Evolutionary conservation across 2,888 invertebrate genomes (phyloP), one percentile per base, ranked within the genome.

Genomic region (Drosophila tripunctata): DNA sequence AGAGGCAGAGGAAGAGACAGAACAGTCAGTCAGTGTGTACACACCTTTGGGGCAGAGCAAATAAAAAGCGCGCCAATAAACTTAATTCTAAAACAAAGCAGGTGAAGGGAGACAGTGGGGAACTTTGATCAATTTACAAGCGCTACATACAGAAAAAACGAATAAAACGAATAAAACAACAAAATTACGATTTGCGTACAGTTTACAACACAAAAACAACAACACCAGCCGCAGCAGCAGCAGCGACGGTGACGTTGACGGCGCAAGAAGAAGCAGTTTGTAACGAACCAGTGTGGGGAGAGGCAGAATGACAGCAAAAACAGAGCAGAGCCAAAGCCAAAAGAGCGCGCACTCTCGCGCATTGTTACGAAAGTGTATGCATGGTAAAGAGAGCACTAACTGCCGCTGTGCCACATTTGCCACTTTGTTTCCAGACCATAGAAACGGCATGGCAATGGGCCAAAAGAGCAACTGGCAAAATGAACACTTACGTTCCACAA

Each of bases 231-330:
- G 22, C 50, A n/a, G 14, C 36, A 5, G 22, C 17, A n/a, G 7
- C 47, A 19, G 22, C 21, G 24, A 50, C 54, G 30, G 22, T 54
- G 67, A n/a, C n/a, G n/a, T n/a, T n/a, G 60, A 41, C 56, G 30
- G 22, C 58, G 67, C 64, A 71, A 75, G 73, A 68, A 61, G 60
- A 56, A 87, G 74, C 82, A 75, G 82, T 71, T 75, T 82, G 75
- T 79, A 86, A 85, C 84, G 85, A 87, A 85, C 81, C 64, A 83
- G 85, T 73, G 86, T 87, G 80, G 83, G 80, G 86, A 85, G 82
- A 69, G 80, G 54, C 71, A 76, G 64, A 87, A 67, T 68, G 60
- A 72, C 63, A 84, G 71, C 83, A 85, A 83, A 83, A 82, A 77
- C 81, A 78, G 78, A 76, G 83, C 66, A 66, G n/a, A 66, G 66